phyloP scores from a whole-genome alignment of 2,113 vertebrate genomes.

The Esox niger region DNA sequence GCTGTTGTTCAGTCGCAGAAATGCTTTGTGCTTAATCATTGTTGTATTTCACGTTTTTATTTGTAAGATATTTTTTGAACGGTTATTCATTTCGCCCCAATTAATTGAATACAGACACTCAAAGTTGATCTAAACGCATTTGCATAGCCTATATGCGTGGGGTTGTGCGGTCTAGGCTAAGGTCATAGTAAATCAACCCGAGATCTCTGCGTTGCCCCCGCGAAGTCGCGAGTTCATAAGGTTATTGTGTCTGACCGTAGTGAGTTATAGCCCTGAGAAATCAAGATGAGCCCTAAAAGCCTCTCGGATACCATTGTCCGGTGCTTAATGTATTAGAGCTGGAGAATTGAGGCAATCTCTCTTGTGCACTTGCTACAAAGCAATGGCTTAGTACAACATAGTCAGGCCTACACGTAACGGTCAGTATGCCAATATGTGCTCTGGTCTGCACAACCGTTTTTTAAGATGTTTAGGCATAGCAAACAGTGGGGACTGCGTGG shows the following conservation, averaged over 20 bases:
- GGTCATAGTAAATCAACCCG: constrained; percentile 72
- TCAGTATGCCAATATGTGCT: constrained; percentile 36
- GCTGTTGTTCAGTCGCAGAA: constrained; percentile 5
- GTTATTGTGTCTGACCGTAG: constrained; percentile 72
- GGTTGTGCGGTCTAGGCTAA: constrained; percentile 51
- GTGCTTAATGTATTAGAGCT: constrained; percentile 51
- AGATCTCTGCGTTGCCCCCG: constrained; percentile 62
- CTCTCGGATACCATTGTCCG: constrained; percentile 32
- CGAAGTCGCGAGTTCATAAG: constrained; percentile 67
- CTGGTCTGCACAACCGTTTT: constrained; percentile 25
- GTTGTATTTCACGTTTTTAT: constrained; percentile 8
- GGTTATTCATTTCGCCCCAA: constrained; percentile 44
- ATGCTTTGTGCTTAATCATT: constrained; percentile 15
- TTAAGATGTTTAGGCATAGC: constrained; percentile 32
- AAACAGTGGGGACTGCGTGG: constrained; percentile 26
- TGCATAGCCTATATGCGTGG: constrained; percentile 67
- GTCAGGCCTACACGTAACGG: constrained; percentile 32
- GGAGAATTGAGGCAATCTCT: constrained; percentile 39
- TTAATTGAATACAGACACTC: constrained; percentile 55
- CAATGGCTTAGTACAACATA: constrained; percentile 26
- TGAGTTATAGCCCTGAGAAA: constrained; percentile 70
- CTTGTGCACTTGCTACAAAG: constrained; percentile 42
- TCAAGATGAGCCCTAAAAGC: constrained; percentile 60
- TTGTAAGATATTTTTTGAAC: constrained; percentile 23
- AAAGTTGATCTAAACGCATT: constrained; percentile 62